phyloP scores from a whole-genome alignment of 2,113 vertebrate genomes.

The Prunella fulvescens region DNA sequence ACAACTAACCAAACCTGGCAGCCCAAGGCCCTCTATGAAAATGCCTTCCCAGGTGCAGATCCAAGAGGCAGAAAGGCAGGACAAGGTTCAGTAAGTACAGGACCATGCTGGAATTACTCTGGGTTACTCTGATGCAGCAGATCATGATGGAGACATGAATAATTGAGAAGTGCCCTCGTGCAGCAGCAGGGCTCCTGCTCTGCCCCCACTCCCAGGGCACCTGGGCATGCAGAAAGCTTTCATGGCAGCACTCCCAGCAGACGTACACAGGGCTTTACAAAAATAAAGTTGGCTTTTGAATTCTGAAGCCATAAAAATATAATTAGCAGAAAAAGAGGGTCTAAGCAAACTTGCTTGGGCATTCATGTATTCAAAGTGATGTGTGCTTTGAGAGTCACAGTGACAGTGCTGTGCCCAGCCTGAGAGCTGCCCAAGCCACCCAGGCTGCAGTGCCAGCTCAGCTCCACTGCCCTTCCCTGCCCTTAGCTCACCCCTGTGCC shows the following conservation, averaged over 20 bases:
- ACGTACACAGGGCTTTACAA: not conserved
- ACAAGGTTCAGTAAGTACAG: not conserved
- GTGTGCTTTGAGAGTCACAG: not conserved
- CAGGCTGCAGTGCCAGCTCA: not conserved
- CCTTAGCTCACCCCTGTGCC: not conserved
- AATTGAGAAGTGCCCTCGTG: not conserved
- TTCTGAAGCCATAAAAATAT: slow-evolving; percentile 4
- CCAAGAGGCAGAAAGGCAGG: not conserved
- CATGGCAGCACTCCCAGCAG: not conserved
- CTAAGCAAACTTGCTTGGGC: not conserved
- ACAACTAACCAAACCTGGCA: not conserved
- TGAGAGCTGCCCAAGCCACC: not conserved
- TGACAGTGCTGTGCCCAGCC: not conserved
- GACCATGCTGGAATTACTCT: not conserved
- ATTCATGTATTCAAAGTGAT: not conserved
- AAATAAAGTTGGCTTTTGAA: not conserved
- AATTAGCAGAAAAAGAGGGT: not conserved
- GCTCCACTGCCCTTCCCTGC: no score
- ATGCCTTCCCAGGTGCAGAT: not conserved
- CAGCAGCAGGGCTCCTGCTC: not conserved
- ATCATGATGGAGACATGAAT: not conserved
- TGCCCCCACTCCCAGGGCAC: not conserved
- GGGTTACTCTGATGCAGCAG: not conserved
- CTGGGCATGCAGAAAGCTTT: not conserved
- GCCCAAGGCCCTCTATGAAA: not conserved